These are phyloP conservation scores for Lissocephala sabroskyi DNA, from an alignment of 2,888 invertebrate species.

Conservation along the genomic window DNA sequence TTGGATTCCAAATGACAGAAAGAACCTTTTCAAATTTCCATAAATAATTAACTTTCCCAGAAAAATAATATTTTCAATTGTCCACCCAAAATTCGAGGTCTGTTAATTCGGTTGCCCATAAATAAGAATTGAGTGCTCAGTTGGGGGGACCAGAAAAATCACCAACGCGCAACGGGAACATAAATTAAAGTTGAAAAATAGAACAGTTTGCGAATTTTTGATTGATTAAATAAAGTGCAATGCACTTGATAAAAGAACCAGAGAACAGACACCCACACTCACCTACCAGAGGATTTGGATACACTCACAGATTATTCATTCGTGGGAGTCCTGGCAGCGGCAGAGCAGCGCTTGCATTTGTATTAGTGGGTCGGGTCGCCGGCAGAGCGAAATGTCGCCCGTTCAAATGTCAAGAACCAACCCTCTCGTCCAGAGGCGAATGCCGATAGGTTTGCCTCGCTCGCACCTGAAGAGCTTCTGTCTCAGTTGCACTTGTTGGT, in stretches of 20 bases:
- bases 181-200: conserved; percentile 9
- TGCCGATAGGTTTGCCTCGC: background rate
- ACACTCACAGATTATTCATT: background rate
- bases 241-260: conserved; percentile 39
- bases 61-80: too few relatives aligned
- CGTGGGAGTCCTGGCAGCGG: too few relatives aligned
- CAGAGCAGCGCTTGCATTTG: too few relatives aligned
- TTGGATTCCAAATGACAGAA: too few relatives aligned
- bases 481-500: conserved; percentile 17
- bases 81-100: too few relatives aligned
- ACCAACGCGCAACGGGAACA: background rate
- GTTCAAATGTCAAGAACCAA: conserved; percentile 71
- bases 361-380: conserved; percentile 16
- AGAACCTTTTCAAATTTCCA: too few relatives aligned
- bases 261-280: background rate
- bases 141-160: too few relatives aligned
- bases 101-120: too few relatives aligned
- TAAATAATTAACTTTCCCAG: too few relatives aligned
- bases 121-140: too few relatives aligned
- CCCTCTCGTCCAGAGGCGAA: conserved; percentile 24
- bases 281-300: background rate
- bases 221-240: conserved; percentile 60
- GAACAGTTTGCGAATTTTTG: conserved; percentile 41
- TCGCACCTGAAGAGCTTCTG: background rate
- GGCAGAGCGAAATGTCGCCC: conserved; percentile 58